These are phyloP conservation scores for Troglohyphantes excavatus DNA, from an alignment of 2,888 invertebrate species.

Conservation along the genomic window DNA sequence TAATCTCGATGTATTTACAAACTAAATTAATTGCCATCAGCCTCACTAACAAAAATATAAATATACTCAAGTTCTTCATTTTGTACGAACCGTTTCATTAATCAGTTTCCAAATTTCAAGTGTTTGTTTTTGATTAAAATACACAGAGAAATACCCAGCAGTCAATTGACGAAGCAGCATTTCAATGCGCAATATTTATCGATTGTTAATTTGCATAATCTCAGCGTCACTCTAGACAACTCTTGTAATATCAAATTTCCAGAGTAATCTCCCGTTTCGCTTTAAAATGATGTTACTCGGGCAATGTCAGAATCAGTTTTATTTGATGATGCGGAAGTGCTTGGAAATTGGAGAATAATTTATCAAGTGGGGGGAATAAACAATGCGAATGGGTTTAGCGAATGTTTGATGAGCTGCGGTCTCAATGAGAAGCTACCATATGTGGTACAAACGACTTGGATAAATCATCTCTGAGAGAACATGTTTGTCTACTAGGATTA, in stretches of 20 bases:
- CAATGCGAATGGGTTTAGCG: too few species aligned
- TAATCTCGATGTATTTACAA: too few species aligned
- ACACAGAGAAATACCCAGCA: neutral
- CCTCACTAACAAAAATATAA: too few species aligned
- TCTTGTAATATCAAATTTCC: neutral
- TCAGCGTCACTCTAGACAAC: neutral
- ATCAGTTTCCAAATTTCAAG: neutral
- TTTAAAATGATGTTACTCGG: neutral
- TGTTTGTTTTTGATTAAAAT: too few species aligned
- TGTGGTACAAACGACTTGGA: too few species aligned
- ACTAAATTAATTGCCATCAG: too few species aligned
- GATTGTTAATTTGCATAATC: slow-evolving; percentile 1
- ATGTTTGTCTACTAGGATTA: too few species aligned
- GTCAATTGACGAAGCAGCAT: neutral
- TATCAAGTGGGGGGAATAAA: neutral
- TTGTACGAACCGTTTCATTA: neutral
- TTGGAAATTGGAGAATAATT: neutral
- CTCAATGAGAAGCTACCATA: too few species aligned
- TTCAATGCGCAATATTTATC: neutral
- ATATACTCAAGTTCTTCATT: too few species aligned
- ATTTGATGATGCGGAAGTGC: neutral
- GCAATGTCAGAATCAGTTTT: neutral
- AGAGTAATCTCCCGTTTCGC: neutral
- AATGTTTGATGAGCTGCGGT: too few species aligned
- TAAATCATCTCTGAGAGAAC: too few species aligned